Conservation (phyloP, 2,113 vertebrate genomes). For the Oryzias melastigma region DNA sequence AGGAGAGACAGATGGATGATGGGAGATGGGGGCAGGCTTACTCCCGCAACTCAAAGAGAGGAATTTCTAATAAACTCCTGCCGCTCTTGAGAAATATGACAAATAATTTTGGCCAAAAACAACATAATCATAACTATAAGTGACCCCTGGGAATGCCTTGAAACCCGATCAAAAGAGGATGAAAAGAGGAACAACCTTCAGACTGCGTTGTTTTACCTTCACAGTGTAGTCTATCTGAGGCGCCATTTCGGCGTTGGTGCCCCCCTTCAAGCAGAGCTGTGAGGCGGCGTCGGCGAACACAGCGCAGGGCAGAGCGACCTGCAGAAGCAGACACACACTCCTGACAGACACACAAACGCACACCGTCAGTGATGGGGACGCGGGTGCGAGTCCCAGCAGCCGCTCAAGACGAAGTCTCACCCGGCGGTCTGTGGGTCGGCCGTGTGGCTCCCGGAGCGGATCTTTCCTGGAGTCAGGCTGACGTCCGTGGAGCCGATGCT, state of each 20-base stretch:
- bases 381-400: background rate
- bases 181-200: background rate
- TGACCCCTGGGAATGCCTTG: too few relatives aligned
- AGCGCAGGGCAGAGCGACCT: slow-evolving; percentile 90
- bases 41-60: too few relatives aligned
- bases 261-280: slow-evolving; percentile 88
- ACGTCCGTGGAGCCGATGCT: slow-evolving; percentile 90
- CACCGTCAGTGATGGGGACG: background rate
- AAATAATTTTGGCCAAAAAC: too few relatives aligned
- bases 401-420: slow-evolving; percentile 30
- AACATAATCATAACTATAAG: too few relatives aligned
- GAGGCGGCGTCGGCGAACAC: slow-evolving; percentile 86
- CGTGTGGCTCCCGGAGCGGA: slow-evolving; percentile 84
- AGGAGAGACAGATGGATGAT: too few relatives aligned
- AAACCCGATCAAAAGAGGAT: too few relatives aligned
- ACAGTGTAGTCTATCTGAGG: slow-evolving; percentile 95
- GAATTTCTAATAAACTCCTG: too few relatives aligned
- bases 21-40: too few relatives aligned
- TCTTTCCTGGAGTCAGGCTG: slow-evolving; percentile 85
- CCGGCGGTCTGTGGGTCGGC: slow-evolving; percentile 84
- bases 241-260: slow-evolving; percentile 97
- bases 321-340: slow-evolving; percentile 94
- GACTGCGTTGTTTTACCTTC: slow-evolving; percentile 46
- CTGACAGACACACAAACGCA: slow-evolving; percentile 63
- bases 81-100: too few relatives aligned